A percentile compares a stretch with the other conserved stretches of the same genome.
phyloP scores from a whole-genome alignment of 2,888 invertebrate species.

The Trichogramma evanescens region DNA sequence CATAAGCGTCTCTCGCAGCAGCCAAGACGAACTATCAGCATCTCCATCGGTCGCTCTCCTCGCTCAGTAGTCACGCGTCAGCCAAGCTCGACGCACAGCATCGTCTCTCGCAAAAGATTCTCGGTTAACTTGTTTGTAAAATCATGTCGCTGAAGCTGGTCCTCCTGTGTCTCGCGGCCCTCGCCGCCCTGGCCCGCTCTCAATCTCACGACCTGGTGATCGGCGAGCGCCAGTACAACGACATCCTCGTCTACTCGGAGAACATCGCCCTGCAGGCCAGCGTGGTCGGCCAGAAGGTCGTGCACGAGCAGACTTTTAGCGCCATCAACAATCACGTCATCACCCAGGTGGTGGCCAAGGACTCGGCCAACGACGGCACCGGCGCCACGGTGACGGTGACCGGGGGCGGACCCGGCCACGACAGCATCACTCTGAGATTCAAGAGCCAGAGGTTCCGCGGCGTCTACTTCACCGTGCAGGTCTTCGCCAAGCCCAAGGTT shows the following conservation, averaged over 20 bases:
- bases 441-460: constrained; percentile 47
- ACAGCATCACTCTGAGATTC: constrained; percentile 42
- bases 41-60: too few species aligned
- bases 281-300: constrained; percentile 27
- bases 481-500: constrained; percentile 37
- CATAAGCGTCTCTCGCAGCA: too few species aligned
- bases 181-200: too few species aligned
- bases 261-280: constrained; percentile 30
- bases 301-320: constrained; percentile 30
- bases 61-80: too few species aligned
- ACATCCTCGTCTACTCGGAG: constrained; percentile 25
- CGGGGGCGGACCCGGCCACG: constrained; percentile 45
- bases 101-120: too few species aligned
- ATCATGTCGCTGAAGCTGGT: too few species aligned
- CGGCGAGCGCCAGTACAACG: constrained; percentile 29
- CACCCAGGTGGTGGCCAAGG: constrained; percentile 43
- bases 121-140: too few species aligned
- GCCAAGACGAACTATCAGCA: too few species aligned
- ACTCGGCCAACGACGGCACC: constrained; percentile 46
- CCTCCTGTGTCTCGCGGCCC: too few species aligned
- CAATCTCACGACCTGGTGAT: constrained; percentile 24
- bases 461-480: constrained; percentile 46
- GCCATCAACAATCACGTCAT: constrained; percentile 31
- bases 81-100: too few species aligned
- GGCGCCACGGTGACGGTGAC: constrained; percentile 46